Base-by-base conservation (phyloP, 2,888 invertebrate genomes). In the Boloria selene region DNA sequence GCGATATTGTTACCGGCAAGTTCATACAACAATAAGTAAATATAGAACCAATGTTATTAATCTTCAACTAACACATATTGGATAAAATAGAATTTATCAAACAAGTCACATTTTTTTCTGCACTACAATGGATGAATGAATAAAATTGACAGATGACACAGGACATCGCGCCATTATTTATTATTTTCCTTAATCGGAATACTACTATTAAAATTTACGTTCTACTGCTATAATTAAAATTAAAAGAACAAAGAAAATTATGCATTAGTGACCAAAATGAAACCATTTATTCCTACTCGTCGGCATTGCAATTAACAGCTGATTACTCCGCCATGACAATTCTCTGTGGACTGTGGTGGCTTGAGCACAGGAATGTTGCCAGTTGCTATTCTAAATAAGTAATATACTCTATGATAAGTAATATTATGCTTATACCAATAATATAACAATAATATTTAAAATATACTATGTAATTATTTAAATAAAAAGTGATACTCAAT, bases 101-200 rank as follows among this genome's bases (percentile, higher is more conserved):
- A 84, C 87, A 80, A 90, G 87, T 90, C 90, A 91, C 91, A 90
- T 91, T 90, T 90, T 75, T 90, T 88, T 87, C 88, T 85, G 80
- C 86, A 88, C 76, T 80, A 78, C 88, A 90, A 90, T 89, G 90
- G 89, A 90, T 89, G 90, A 87, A 88, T 88, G 89, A 86, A 87
- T 76, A 75, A 75, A 78, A 78, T 83, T 88, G 88, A 87, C 89
- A 86, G 85, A 83, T 90, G 90, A 90, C 89, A 90, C 81, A 82
- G 81, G 82, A 88, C 85, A 87, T 87, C 90, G 90, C 90, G 89
- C 90, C 91, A 89, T 90, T 88, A 84, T 78, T 81, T 78, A 77
- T 77, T 71, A 75, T 76, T 70, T 67, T 61, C 63, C n/a, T 10
- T 73, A 72, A 71, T 63, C 61, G 71, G 73, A 72, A 69, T 72